phyloP scores from a whole-genome alignment of 2,888 invertebrate species.

The Mystacides longicornis region DNA sequence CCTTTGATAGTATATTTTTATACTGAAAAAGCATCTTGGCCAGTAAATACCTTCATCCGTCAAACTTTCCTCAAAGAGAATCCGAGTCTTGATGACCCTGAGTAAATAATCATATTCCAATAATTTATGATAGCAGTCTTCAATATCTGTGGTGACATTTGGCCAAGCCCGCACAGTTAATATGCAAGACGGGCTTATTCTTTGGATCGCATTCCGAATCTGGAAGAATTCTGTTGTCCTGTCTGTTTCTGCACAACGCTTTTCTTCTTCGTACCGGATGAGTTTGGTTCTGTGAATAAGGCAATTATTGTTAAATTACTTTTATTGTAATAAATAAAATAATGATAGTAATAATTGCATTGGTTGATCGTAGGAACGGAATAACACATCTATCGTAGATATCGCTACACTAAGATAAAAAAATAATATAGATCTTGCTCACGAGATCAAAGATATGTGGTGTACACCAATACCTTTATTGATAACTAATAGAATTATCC shows the following conservation, averaged over 20 bases:
- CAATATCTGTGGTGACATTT: constrained; percentile 32
- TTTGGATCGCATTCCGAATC: constrained; percentile 63
- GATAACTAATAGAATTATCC: too few relatives aligned
- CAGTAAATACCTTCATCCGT: background rate
- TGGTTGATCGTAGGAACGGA: too few relatives aligned
- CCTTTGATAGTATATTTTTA: background rate
- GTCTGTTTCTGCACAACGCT: constrained; percentile 69
- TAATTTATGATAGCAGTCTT: background rate
- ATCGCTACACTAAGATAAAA: too few relatives aligned
- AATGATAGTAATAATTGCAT: too few relatives aligned
- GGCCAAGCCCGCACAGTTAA: constrained; percentile 53
- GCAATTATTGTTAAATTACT: too few relatives aligned
- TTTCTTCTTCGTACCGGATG: constrained; percentile 56
- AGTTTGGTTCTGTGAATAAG: constrained; percentile 31
- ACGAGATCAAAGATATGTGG: too few relatives aligned
- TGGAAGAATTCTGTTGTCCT: constrained; percentile 63
- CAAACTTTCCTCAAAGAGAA: background rate
- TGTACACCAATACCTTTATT: too few relatives aligned
- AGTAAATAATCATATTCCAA: background rate
- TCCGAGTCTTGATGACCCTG: background rate
- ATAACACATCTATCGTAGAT: too few relatives aligned
- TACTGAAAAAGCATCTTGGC: background rate
- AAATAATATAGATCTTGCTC: too few relatives aligned
- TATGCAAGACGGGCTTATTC: constrained; percentile 59
- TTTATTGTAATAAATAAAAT: too few relatives aligned